These are phyloP conservation scores for Caerostris darwini DNA, from an alignment of 1,140 invertebrate genomes.

Conservation along the genomic window DNA sequence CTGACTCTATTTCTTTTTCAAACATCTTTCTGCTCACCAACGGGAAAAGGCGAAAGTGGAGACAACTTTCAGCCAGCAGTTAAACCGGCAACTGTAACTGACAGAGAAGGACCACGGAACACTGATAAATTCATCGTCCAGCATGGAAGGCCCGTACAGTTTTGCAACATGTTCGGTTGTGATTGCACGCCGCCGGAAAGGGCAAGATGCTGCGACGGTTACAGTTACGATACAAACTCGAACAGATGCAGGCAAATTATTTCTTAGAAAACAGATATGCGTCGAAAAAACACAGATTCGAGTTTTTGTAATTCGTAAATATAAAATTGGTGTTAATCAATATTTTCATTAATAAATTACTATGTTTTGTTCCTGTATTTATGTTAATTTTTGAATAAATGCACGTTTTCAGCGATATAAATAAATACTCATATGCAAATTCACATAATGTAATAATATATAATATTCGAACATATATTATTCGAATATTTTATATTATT, in stretches of 20 bases:
- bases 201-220: neutral
- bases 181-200: neutral
- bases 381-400: too few relatives aligned
- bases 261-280: neutral
- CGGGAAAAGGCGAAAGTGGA: too few relatives aligned
- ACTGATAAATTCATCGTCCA: neutral
- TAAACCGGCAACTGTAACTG: neutral
- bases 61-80: too few relatives aligned
- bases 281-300: neutral
- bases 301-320: neutral
- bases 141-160: neutral
- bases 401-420: too few relatives aligned
- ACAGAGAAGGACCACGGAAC: neutral
- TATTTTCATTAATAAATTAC: too few relatives aligned
- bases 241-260: neutral
- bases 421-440: too few relatives aligned
- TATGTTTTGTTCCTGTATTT: too few relatives aligned
- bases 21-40: neutral
- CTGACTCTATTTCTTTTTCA: neutral
- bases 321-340: too few relatives aligned
- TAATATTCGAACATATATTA: too few relatives aligned
- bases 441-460: too few relatives aligned
- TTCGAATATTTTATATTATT: too few relatives aligned
- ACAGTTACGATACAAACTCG: neutral
- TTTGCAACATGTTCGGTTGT: conserved; percentile 16